phyloP scores from a whole-genome alignment of 2,113 vertebrate genomes.

The Nematolebias whitei region DNA sequence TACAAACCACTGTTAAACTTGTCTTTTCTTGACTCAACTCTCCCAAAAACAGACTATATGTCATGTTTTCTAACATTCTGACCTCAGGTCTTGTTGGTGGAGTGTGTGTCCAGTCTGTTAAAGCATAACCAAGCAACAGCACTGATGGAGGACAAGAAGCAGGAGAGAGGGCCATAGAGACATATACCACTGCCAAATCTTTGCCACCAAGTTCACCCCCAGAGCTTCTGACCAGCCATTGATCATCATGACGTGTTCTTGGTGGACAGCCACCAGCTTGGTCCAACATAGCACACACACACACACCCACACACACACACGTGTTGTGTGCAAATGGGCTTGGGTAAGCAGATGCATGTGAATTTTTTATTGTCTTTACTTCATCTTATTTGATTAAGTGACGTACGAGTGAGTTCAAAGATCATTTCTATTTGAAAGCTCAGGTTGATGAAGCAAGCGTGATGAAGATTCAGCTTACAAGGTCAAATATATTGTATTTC shows the following conservation, averaged over 20 bases:
- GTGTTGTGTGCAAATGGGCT: slow-evolving; percentile 47
- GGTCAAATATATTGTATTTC: no score
- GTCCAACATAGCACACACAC: slow-evolving; percentile 57
- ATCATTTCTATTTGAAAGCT: no score
- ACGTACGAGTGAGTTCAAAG: no score
- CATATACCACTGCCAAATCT: slow-evolving; percentile 61
- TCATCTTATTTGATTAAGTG: no score
- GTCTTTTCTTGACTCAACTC: no score
- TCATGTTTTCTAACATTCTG: background rate
- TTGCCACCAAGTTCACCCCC: slow-evolving; percentile 63
- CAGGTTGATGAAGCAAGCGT: no score
- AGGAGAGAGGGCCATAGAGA: slow-evolving; percentile 36
- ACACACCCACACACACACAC: slow-evolving; percentile 16
- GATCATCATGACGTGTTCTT: slow-evolving; percentile 81
- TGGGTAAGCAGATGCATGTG: background rate
- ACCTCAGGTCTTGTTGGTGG: slow-evolving; percentile 33
- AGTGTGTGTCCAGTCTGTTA: slow-evolving; percentile 61
- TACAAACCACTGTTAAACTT: background rate
- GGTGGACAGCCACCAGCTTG: slow-evolving; percentile 66
- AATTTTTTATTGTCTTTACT: background rate
- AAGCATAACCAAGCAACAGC: slow-evolving; percentile 47
- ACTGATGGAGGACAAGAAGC: slow-evolving; percentile 58
- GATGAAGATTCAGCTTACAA: no score
- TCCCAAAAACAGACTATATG: no score
- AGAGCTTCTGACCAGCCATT: slow-evolving; percentile 70